Conservation (phyloP, 1,140 invertebrate species). For the Notospermus geniculatus region DNA sequence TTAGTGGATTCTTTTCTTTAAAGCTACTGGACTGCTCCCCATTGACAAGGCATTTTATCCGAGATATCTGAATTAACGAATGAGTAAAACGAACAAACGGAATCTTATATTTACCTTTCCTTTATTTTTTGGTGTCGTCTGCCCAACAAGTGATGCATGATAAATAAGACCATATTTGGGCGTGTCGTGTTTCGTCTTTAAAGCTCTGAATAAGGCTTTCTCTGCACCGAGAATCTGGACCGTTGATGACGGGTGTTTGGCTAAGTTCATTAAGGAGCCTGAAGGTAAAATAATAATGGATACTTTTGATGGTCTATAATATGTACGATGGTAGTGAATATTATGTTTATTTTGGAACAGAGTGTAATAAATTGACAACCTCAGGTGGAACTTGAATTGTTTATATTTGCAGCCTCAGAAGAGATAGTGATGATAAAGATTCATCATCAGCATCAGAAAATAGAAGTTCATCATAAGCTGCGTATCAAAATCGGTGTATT, state of each 20-base stretch:
- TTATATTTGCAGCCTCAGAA: conserved; percentile 22
- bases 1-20: too few relatives aligned
- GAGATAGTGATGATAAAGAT: conserved; percentile 23
- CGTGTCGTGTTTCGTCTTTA: conserved; percentile 96
- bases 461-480: conserved; percentile 14
- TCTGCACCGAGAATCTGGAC: conserved; percentile 98
- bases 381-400: not conserved
- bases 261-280: conserved; percentile 90
- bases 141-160: conserved; percentile 89
- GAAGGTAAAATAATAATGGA: conserved; percentile 22
- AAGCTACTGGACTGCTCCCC: too few relatives aligned
- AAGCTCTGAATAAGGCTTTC: conserved; percentile 93
- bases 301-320: too few relatives aligned
- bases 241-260: conserved; percentile 97
- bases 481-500: conserved; percentile 1
- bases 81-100: too few relatives aligned
- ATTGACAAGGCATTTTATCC: too few relatives aligned
- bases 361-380: not conserved
- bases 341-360: not conserved
- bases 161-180: conserved; percentile 99
- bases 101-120: conserved; percentile 72
- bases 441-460: not conserved
- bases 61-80: too few relatives aligned
- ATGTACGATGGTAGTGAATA: too few relatives aligned
- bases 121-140: conserved; percentile 83